Percentiles rank a stretch among this genome's conserved stretches.
These are phyloP conservation scores for Petaurus breviceps DNA, from an alignment of 2,113 vertebrate species.

Conservation along the genomic window DNA sequence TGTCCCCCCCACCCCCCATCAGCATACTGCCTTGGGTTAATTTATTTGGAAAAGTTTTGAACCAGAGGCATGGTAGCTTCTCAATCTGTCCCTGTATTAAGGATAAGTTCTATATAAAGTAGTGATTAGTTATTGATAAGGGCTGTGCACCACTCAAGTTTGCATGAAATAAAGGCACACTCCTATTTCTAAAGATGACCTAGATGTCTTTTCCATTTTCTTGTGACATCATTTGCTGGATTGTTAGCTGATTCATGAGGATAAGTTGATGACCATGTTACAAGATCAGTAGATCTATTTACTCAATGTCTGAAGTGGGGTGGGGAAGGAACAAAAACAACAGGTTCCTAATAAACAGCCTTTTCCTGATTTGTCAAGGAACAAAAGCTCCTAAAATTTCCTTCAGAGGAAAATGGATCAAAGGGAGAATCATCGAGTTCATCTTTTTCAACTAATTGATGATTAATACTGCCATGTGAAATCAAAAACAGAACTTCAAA, in stretches of 20 bases:
- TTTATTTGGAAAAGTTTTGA: conserved; percentile 50
- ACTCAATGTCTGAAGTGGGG: conserved; percentile 31
- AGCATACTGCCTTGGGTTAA: not conserved
- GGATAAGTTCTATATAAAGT: conserved; percentile 26
- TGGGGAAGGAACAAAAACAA: conserved; percentile 34
- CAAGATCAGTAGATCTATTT: conserved; percentile 74
- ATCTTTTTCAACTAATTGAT: conserved; percentile 40
- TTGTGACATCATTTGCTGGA: conserved; percentile 64
- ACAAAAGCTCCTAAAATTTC: conserved; percentile 51
- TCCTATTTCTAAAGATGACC: conserved; percentile 7
- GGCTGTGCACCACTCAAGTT: not conserved
- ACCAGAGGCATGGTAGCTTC: conserved; percentile 8
- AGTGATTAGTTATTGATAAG: not conserved
- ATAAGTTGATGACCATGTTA: conserved; percentile 74
- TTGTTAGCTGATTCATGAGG: conserved; percentile 71
- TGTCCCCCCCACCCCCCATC: not conserved
- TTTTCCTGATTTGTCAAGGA: conserved; percentile 51
- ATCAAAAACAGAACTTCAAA: conserved; percentile 26
- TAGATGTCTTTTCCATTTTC: conserved; percentile 53
- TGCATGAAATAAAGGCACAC: conserved; percentile 50
- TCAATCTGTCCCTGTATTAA: not conserved
- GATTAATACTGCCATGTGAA: conserved; percentile 15
- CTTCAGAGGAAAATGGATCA: conserved; percentile 36
- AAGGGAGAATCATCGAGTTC: conserved; percentile 48
- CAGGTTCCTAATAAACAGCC: conserved; percentile 67